Evolutionary conservation across 2,113 vertebrate species (phyloP), one percentile per base, ranked within the genome.

Genomic region (Cranoglanis bouderius): DNA sequence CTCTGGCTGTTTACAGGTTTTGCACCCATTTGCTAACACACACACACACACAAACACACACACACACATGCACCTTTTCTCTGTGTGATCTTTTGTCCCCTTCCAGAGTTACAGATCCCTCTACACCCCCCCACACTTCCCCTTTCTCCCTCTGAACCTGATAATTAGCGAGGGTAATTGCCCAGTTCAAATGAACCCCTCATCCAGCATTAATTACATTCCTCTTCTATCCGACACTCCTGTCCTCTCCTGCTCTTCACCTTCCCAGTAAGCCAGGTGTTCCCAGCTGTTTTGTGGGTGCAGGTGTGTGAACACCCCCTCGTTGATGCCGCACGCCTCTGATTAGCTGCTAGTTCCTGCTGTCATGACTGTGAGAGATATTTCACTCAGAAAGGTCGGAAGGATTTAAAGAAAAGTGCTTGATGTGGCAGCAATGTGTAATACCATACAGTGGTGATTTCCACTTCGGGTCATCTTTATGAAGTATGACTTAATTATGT

Each of bases 201-300:
- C 87, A 89, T 91, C 92, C 92, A 46, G 13, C 82, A 82, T 81
- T 93, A 93, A 95, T 95, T 94, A 91, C 91, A 93, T 93, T 94
- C 89, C 91, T 93, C 85, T 93, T 89, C 91, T 93, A 65, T 91
- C 81, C 86, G 65, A 87, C 18, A 16, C 85, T 91, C 72, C 88
- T 87, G 51, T 49, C 55, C 63, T 89, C 81, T 43, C 81, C 53
- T 67, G 35, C 87, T 55, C 32, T 21, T 57, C 49, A 21, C 10
- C 18, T 26, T n/a, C 80, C 63, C 80, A 43, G 57, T 51, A 32
- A 38, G 29, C 87, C 80, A 88, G 87, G 87, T 88, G 87, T 81
- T 82, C 14, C 83, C 40, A 38, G 85, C n/a, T 91, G 87, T 87
- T 40, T 90, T 85, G 75, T 46, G 51, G 38, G n/a, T 59, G 75